phyloP scores from a whole-genome alignment of 2,113 vertebrate genomes.

The Thamnaconus septentrionalis region DNA sequence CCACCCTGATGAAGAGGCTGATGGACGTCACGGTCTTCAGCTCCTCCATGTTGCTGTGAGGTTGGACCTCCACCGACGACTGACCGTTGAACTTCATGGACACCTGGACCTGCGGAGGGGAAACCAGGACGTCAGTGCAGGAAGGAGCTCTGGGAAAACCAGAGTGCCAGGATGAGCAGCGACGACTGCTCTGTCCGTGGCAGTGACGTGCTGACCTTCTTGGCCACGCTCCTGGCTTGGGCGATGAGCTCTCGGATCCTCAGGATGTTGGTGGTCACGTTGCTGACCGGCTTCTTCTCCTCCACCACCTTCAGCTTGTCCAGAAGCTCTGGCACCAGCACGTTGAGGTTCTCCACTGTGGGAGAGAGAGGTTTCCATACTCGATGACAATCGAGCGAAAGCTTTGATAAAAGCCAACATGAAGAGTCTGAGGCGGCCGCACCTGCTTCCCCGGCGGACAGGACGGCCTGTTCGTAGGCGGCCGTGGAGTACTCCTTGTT shows the following conservation, averaged over 20 bases:
- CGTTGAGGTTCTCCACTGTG: constrained; percentile 84
- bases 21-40: constrained; percentile 91
- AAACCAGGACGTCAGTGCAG: neutral
- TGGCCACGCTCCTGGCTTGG: constrained; percentile 94
- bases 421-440: constrained; percentile 12
- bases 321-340: constrained; percentile 87
- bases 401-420: too few relatives aligned
- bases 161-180: too few relatives aligned
- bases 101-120: constrained; percentile 85
- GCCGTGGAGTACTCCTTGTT: constrained; percentile 80
- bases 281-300: constrained; percentile 89
- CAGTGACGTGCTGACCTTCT: constrained; percentile 80
- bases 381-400: too few relatives aligned
- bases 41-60: constrained; percentile 84
- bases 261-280: constrained; percentile 90
- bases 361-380: neutral
- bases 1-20: constrained; percentile 87
- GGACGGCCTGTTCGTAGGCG: constrained; percentile 81
- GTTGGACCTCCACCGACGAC: constrained; percentile 88
- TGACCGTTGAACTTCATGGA: constrained; percentile 95
- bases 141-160: too few relatives aligned
- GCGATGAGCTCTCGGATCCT: constrained; percentile 93
- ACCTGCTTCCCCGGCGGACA: constrained; percentile 89
- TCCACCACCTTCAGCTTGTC: constrained; percentile 88
- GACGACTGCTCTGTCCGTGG: too few relatives aligned